A percentile compares a stretch with the other conserved stretches of the same genome.
phyloP scores from a whole-genome alignment of 2,113 vertebrate genomes.

The Lanius collurio region DNA sequence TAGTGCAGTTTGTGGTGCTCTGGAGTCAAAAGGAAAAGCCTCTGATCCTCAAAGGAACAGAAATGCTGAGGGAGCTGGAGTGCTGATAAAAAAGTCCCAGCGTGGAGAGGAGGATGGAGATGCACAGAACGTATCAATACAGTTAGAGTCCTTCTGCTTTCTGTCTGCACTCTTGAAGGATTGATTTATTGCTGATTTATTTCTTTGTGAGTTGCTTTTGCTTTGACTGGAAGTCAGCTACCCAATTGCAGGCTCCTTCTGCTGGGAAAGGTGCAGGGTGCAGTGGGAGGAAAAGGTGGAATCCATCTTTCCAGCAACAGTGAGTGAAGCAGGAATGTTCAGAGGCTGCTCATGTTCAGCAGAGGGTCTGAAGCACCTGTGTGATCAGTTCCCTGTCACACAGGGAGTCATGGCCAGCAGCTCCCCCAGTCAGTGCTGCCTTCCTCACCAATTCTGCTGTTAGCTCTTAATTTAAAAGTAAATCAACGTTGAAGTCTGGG shows the following conservation, averaged over 20 bases:
- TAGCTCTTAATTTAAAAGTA: neutral
- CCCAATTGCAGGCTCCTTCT: neutral
- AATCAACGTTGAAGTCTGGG: neutral
- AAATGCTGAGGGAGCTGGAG: neutral
- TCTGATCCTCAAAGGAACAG: neutral
- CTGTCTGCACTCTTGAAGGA: neutral
- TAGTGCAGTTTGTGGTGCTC: conserved; percentile 23
- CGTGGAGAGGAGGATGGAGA: neutral
- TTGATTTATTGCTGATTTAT: neutral
- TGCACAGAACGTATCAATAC: neutral
- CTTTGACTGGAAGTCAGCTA: neutral
- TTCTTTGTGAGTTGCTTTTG: neutral
- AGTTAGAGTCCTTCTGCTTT: neutral
- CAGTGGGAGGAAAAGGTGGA: neutral
- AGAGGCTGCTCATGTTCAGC: neutral
- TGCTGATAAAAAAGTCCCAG: neutral
- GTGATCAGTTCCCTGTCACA: neutral
- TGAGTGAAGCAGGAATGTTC: neutral
- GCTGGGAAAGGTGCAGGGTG: neutral
- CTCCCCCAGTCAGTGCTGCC: neutral
- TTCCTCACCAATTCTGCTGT: neutral
- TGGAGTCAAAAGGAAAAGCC: neutral
- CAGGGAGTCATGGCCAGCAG: neutral
- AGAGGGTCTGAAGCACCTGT: neutral
- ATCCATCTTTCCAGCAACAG: neutral